Conservation (phyloP, 1,140 invertebrate genomes). For the Magallana angulata region DNA sequence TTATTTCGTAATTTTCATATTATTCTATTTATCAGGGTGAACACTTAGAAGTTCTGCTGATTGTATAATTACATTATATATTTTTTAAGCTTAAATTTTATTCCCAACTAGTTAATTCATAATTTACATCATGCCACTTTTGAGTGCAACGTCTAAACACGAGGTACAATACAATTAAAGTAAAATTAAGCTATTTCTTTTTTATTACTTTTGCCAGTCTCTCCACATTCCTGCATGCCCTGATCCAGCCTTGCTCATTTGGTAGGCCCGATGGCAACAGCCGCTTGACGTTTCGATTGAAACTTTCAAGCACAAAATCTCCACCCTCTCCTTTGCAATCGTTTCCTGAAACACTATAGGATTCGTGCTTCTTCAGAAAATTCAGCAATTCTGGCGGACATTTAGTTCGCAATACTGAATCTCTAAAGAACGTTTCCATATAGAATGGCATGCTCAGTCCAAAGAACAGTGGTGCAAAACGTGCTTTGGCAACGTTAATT, state of each 20-base stretch:
- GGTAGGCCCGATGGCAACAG: slow-evolving; percentile 39
- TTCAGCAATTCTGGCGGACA: neutral
- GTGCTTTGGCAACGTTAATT: slow-evolving; percentile 20
- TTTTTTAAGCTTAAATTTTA: too few relatives aligned
- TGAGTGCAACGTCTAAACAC: too few relatives aligned
- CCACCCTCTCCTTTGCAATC: slow-evolving; percentile 41
- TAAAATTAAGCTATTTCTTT: neutral
- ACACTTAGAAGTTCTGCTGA: neutral
- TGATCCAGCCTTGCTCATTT: neutral
- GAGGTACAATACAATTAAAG: too few relatives aligned
- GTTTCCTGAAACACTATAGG: slow-evolving; percentile 13
- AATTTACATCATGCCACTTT: too few relatives aligned
- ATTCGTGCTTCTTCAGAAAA: slow-evolving; percentile 10
- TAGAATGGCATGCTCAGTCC: slow-evolving; percentile 38
- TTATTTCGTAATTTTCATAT: too few relatives aligned
- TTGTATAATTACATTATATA: neutral
- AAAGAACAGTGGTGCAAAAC: slow-evolving; percentile 26
- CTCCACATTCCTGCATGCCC: neutral
- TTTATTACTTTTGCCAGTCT: neutral
- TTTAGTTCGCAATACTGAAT: neutral
- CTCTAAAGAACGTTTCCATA: slow-evolving; percentile 14
- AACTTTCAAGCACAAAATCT: slow-evolving; percentile 35
- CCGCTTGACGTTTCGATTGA: slow-evolving; percentile 32
- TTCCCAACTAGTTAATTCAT: too few relatives aligned
- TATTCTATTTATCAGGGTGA: neutral